phyloP scores from a whole-genome alignment of 2,797 vertebrate genomes.

The Heteromormyrus szaboi region DNA sequence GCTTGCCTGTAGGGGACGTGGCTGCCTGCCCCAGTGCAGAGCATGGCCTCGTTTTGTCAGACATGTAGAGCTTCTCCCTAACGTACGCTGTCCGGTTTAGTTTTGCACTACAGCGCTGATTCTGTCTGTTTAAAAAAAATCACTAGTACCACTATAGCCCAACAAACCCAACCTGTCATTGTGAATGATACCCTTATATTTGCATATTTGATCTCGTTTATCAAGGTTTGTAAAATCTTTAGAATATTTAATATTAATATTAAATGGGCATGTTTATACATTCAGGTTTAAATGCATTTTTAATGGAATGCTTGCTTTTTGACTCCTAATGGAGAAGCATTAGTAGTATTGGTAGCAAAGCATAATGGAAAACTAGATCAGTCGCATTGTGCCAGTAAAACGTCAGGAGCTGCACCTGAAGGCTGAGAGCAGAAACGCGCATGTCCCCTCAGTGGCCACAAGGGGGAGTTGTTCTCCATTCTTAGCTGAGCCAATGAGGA shows the following conservation, averaged over 20 bases:
- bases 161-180: not conserved
- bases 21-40: not conserved
- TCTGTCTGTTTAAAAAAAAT: not conserved
- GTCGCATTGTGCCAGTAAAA: not conserved
- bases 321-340: not conserved
- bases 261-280: not conserved
- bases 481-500: not conserved
- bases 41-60: not conserved
- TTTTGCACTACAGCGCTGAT: not conserved
- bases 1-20: not conserved
- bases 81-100: not conserved
- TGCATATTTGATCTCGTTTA: not conserved
- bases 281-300: not conserved
- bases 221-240: not conserved
- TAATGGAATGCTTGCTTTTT: not conserved
- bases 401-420: not conserved
- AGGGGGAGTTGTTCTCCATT: conserved; percentile 29
- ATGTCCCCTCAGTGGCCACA: conserved; percentile 14
- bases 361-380: not conserved
- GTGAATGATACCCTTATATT: not conserved
- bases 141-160: not conserved
- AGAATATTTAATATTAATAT: not conserved
- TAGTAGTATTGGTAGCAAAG: not conserved
- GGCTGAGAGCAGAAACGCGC: not conserved
- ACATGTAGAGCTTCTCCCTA: not conserved